Conservation (phyloP, 2,888 invertebrate species). For the Ornithoptera priamus region DNA sequence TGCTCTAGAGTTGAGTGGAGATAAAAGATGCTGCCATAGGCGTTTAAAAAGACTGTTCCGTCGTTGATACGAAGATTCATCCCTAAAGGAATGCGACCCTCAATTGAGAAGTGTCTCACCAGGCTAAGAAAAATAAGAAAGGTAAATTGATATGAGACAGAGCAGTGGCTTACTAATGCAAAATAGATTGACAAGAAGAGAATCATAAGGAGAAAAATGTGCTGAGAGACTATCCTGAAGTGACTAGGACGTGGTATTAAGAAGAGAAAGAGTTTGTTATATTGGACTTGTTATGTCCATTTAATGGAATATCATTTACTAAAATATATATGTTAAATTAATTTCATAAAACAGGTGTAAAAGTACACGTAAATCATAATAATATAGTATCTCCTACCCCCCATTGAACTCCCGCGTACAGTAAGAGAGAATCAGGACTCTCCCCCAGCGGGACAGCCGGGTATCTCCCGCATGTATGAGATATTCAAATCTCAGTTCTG, state of each 20-base stretch:
- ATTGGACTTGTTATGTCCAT: not conserved
- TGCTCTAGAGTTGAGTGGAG: no score
- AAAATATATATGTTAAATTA: conserved; percentile 18
- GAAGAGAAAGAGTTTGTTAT: not conserved
- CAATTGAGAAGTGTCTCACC: no score
- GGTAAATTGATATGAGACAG: no score
- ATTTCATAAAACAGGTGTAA: not conserved
- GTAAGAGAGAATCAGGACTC: not conserved
- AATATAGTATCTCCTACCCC: not conserved
- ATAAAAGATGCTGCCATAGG: no score
- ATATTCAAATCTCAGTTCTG: no score
- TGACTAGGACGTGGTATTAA: not conserved
- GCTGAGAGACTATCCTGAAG: not conserved
- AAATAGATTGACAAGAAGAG: no score
- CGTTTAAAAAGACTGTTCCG: no score
- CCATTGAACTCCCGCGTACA: not conserved
- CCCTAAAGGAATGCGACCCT: no score
- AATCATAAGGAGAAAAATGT: not conserved
- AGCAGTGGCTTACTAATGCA: no score
- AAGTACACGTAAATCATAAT: not conserved
- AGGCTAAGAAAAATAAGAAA: no score
- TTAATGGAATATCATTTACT: conserved; percentile 30
- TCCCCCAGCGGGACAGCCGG: not conserved
- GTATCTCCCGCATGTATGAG: not conserved
- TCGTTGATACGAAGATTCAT: no score